These are phyloP conservation scores for Nematolebias whitei DNA, from an alignment of 2,113 vertebrate genomes.

Conservation along the genomic window DNA sequence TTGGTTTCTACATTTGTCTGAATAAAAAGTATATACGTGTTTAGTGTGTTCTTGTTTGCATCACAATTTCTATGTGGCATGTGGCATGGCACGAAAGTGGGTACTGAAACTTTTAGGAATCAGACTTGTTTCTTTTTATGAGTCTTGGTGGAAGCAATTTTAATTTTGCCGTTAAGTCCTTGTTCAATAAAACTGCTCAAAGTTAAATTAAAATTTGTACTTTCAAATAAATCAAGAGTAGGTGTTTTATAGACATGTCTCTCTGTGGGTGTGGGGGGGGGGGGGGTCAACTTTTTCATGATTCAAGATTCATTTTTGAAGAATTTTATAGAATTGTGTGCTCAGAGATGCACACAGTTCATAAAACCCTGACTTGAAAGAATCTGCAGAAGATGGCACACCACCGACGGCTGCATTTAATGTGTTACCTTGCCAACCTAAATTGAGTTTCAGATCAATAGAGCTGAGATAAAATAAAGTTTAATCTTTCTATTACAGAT, in stretches of 20 bases:
- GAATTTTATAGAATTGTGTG: background rate
- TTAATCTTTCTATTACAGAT: constrained; percentile 50
- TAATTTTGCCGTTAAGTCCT: background rate
- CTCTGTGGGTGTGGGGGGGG: background rate
- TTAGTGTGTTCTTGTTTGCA: background rate
- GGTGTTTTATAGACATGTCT: no score
- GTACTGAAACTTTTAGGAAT: background rate
- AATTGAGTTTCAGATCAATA: constrained; percentile 41
- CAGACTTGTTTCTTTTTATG: background rate
- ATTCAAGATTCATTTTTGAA: background rate
- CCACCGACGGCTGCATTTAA: constrained; percentile 33
- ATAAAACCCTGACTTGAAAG: constrained; percentile 15
- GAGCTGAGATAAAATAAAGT: constrained; percentile 43
- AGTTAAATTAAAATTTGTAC: background rate
- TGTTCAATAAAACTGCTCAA: background rate
- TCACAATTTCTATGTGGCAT: no score
- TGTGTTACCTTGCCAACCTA: constrained; percentile 11
- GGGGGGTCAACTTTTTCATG: background rate
- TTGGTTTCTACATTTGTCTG: no score
- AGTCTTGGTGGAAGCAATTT: background rate
- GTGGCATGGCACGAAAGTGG: no score
- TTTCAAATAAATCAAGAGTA: background rate
- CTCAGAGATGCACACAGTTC: constrained; percentile 9
- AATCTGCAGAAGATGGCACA: constrained; percentile 3
- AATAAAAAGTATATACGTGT: no score